Evolutionary conservation across 2,797 vertebrate genomes (phyloP), one percentile per base, ranked within the genome.

Genomic region (Rhinichthys osculus): DNA sequence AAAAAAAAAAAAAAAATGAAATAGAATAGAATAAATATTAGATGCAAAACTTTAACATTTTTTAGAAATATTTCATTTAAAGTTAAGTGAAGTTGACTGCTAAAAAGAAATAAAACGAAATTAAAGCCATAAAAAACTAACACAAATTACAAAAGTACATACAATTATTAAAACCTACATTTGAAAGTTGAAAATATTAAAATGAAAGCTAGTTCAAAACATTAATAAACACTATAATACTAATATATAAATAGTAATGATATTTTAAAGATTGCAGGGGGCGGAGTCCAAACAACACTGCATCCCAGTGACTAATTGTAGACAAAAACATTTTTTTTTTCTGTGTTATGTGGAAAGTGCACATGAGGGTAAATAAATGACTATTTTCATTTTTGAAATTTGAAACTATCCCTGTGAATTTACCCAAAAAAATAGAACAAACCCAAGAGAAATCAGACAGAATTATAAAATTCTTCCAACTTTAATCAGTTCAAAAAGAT

Each of bases 401-500:
- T 57, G 21, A 57, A 50, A 73, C 8, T 52, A 57, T 59, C 4
- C 21, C 35, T n/a, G 35, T 52, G 33, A 13, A 72, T 52, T 11
- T 4, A 52, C 21, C 30, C 5, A 40, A 40, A 42, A 42, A 40
- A 6, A 69, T 52, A 73, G 23, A n/a, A 57, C 14, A 64, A 38
- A 42, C 89, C 90, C 86, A 69, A 93, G 88, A 78, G 90, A 80
- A 83, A 89, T 90, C 74, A 83, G 19, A 85, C 93, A 85, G 87
- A 84, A 82, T 94, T 95, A 94, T 94, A 95, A 95, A 96, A 96
- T 94, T 94, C 90, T 78, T 89, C 94, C 91, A 94, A 93, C 92
- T 96, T 96, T 96, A 96, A 95, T 96, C 92, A 94, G 92, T 95
- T 95, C 93, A 95, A 96, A 96, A 95, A 94, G 91, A 92, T 91